phyloP scores from a whole-genome alignment of 1,140 invertebrate species.

The Lucilia cuprina region DNA sequence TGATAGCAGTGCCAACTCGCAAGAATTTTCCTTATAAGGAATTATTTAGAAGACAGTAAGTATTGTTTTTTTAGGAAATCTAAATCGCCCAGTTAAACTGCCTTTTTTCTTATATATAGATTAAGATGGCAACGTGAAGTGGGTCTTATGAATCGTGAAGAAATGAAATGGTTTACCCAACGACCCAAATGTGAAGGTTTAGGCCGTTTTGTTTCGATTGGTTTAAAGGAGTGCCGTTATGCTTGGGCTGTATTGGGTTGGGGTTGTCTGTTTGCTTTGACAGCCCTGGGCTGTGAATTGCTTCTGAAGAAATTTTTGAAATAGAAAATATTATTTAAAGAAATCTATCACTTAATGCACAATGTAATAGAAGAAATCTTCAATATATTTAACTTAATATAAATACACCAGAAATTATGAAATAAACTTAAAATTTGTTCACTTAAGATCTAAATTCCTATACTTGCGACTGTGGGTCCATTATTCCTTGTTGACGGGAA shows the following conservation, averaged over 20 bases:
- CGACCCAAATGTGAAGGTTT: conserved; percentile 64
- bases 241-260: conserved; percentile 59
- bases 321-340: too few species aligned
- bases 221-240: conserved; percentile 64
- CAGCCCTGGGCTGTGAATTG: too few species aligned
- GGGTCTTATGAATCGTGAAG: conserved; percentile 59
- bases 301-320: too few species aligned
- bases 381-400: too few species aligned
- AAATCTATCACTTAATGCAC: too few species aligned
- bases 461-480: too few species aligned
- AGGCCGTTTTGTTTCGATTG: conserved; percentile 64
- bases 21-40: conserved; percentile 68
- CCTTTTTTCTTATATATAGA: conserved; percentile 44
- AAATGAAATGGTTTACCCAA: conserved; percentile 59
- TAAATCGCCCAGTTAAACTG: background rate
- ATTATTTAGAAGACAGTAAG: conserved; percentile 64
- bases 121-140: conserved; percentile 62
- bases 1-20: conserved; percentile 64
- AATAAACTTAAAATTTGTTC: too few species aligned
- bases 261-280: conserved; percentile 55
- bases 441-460: too few species aligned
- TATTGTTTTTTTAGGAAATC: background rate
- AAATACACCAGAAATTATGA: too few species aligned
- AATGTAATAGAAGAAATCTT: too few species aligned
- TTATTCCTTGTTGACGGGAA: too few species aligned